Percentiles rank a stretch among this genome's conserved stretches.
Evolutionary conservation across 2,113 vertebrate species (phyloP).

Genomic region (Malurus elegans): DNA sequence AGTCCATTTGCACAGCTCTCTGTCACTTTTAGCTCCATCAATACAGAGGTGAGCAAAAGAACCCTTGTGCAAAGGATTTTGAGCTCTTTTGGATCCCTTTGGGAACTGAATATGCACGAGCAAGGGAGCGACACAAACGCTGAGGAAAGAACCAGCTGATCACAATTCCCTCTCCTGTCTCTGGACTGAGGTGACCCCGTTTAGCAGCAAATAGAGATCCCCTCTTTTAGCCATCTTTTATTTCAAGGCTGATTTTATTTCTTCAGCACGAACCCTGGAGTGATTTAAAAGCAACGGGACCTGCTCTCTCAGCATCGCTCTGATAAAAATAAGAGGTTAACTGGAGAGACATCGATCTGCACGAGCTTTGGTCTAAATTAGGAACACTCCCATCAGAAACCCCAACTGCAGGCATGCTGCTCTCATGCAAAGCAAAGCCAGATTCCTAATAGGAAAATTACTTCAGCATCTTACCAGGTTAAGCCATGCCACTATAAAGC

Average conservation of each 20-base stretch:
- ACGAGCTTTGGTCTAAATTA: slow-evolving; percentile 34
- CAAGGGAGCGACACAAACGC: not conserved
- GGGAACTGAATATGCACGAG: not conserved
- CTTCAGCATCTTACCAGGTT: slow-evolving; percentile 32
- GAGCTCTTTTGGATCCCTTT: not conserved
- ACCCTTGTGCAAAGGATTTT: not conserved
- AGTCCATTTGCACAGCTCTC: not conserved
- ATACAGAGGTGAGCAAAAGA: not conserved
- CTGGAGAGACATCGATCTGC: not conserved
- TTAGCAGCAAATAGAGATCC: not conserved
- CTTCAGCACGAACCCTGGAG: not conserved
- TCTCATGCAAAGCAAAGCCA: slow-evolving; percentile 10
- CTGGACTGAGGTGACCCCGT: not conserved
- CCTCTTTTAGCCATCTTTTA: not conserved
- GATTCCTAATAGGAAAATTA: slow-evolving; percentile 32
- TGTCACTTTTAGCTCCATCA: not conserved
- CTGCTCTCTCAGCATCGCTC: not conserved
- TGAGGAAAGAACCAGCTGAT: not conserved
- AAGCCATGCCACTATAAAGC: slow-evolving; percentile 13
- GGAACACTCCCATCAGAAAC: slow-evolving; percentile 32
- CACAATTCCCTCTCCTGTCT: not conserved
- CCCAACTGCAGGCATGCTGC: not conserved
- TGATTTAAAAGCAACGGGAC: not conserved
- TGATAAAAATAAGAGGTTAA: not conserved
- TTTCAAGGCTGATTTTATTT: not conserved